Percentiles rank a stretch among this genome's conserved stretches.
Conservation (phyloP, 2,797 vertebrate genomes). For the Gouania willdenowi region DNA sequence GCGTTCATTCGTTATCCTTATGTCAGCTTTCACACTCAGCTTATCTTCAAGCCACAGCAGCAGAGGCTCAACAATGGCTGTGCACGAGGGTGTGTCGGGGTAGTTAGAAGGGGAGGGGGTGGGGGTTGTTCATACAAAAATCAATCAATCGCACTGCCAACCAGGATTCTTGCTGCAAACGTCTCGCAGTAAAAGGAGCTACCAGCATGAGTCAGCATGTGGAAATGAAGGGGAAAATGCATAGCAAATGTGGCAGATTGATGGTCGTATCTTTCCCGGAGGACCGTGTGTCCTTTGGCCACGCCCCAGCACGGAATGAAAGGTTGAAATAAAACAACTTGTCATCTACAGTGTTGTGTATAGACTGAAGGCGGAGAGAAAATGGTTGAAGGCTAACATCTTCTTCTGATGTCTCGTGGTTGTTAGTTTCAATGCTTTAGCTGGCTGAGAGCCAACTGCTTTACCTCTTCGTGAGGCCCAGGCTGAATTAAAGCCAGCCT, state of each 20-base stretch:
- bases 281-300: conserved; percentile 1
- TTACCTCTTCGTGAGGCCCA: conserved; percentile 52
- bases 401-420: conserved; percentile 31
- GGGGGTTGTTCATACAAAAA: conserved; percentile 50
- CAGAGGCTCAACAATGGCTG: conserved; percentile 26
- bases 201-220: conserved; percentile 38
- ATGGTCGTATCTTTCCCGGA: conserved; percentile 17
- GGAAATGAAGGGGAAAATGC: conserved; percentile 34
- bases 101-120: conserved; percentile 19
- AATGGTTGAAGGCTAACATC: conserved; percentile 17
- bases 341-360: not conserved
- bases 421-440: conserved; percentile 38
- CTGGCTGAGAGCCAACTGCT: conserved; percentile 47
- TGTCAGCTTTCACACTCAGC: conserved; percentile 11
- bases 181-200: conserved; percentile 34
- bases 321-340: conserved; percentile 15
- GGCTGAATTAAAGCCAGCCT: conserved; percentile 58
- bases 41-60: conserved; percentile 49
- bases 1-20: conserved; percentile 26
- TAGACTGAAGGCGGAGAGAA: not conserved
- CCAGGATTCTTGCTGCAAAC: conserved; percentile 30
- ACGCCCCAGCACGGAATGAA: not conserved
- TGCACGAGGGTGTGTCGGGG: conserved; percentile 3
- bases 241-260: conserved; percentile 35
- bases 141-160: conserved; percentile 53